Evolutionary conservation across 2,113 vertebrate species (phyloP).

Genomic region (Heliornis fulica): DNA sequence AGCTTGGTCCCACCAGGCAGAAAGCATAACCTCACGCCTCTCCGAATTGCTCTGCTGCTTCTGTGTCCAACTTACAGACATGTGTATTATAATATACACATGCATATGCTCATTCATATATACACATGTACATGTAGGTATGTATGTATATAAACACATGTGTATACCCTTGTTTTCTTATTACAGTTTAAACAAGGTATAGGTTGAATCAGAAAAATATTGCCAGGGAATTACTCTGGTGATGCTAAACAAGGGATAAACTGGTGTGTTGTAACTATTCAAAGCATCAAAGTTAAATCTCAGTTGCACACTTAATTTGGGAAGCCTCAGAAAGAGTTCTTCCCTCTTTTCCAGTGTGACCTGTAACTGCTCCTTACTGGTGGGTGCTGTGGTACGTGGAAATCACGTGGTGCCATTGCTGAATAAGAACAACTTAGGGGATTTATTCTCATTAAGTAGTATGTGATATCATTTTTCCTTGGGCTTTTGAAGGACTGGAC

Average conservation of each 20-base stretch:
- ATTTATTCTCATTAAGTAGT: background rate
- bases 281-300: background rate
- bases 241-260: background rate
- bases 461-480: background rate
- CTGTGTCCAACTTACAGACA: background rate
- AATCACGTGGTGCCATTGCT: accelerated
- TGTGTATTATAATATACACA: accelerated
- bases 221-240: background rate
- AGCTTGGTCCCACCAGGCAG: background rate
- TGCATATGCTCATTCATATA: accelerated
- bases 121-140: accelerated
- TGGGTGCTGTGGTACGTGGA: accelerated
- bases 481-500: background rate
- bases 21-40: background rate
- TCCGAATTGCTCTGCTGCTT: background rate
- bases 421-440: background rate
- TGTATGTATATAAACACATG: background rate
- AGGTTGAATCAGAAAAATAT: background rate
- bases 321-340: background rate
- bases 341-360: background rate
- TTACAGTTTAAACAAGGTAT: background rate
- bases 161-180: background rate
- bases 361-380: background rate
- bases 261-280: background rate
- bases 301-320: background rate